Percentiles rank a stretch among this genome's conserved stretches.
phyloP scores from a whole-genome alignment of 2,888 invertebrate genomes.

The Odontothrips loti region DNA sequence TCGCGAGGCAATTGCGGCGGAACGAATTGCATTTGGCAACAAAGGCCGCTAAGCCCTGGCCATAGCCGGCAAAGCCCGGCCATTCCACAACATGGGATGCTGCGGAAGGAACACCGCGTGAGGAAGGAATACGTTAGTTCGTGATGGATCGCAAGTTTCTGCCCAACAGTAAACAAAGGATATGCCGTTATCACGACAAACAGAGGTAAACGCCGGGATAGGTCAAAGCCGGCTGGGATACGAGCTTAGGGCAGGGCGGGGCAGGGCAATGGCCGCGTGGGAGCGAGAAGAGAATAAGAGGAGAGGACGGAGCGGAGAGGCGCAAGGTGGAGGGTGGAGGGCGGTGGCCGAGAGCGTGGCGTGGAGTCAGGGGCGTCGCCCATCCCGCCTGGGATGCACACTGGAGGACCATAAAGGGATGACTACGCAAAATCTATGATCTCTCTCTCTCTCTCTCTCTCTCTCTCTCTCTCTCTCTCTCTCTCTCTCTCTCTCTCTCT shows the following conservation, averaged over 20 bases:
- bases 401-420: background rate
- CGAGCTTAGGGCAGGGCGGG: background rate
- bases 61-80: no score
- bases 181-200: no score
- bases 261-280: background rate
- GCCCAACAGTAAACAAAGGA: no score
- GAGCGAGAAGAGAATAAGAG: background rate
- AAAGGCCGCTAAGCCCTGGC: no score
- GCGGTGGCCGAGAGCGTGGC: background rate
- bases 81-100: no score
- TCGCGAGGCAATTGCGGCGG: no score
- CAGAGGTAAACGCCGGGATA: background rate
- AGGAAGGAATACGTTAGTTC: no score
- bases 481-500: background rate
- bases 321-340: background rate
- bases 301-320: background rate
- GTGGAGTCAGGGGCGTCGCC: background rate
- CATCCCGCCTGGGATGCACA: background rate
- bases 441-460: background rate
- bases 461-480: background rate
- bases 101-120: no score
- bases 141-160: no score
- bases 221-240: background rate
- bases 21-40: no score
- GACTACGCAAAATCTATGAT: constrained; percentile 11